phyloP scores from a whole-genome alignment of 2,113 vertebrate genomes.

The Chelonoidis abingdonii region DNA sequence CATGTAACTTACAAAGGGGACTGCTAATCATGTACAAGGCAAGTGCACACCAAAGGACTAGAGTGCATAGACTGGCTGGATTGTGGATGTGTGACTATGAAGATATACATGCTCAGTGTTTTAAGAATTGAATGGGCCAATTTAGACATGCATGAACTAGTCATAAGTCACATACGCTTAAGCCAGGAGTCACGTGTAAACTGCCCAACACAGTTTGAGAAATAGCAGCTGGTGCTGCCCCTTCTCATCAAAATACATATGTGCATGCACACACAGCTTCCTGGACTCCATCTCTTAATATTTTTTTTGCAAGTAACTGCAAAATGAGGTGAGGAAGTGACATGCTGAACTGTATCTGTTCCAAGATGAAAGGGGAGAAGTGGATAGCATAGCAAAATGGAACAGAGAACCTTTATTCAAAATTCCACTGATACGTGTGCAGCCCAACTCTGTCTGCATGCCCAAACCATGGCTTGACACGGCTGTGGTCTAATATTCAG shows the following conservation, averaged over 20 bases:
- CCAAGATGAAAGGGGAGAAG: neutral
- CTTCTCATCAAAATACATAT: neutral
- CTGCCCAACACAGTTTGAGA: neutral
- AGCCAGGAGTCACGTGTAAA: neutral
- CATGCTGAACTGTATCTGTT: accelerated
- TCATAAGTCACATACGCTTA: neutral
- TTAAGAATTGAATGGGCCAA: neutral
- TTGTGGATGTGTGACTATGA: accelerated
- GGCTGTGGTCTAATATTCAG: neutral
- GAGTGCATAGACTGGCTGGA: neutral
- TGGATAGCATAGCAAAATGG: neutral
- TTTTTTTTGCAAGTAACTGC: neutral
- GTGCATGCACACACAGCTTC: neutral
- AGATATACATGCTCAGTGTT: neutral
- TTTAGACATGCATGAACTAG: neutral
- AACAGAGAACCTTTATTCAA: neutral
- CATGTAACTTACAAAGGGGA: neutral
- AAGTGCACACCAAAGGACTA: neutral
- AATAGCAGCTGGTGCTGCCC: neutral
- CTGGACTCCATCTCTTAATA: neutral
- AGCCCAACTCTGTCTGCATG: neutral
- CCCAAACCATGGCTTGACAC: neutral
- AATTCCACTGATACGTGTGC: neutral
- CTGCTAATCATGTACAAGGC: neutral
- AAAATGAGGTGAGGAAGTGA: neutral